Conservation (phyloP, 2,888 invertebrate genomes). For the Axea sp. region DNA sequence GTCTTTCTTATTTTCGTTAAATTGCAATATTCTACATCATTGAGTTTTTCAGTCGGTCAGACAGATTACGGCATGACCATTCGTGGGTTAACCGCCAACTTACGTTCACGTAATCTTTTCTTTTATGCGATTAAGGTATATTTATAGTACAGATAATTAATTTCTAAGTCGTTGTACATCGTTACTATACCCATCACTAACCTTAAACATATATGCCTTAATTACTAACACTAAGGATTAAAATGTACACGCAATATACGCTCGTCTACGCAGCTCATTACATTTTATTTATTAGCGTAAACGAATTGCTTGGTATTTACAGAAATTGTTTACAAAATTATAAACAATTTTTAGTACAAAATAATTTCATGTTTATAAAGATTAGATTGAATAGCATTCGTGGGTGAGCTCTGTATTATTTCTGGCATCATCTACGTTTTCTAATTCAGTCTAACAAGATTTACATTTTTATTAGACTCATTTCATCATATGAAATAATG, state of each 20-base stretch:
- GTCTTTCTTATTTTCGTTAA: no score
- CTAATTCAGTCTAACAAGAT: conserved; percentile 43
- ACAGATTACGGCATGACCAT: conserved; percentile 11
- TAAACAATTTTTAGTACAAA: conserved; percentile 76
- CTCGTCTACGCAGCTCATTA: conserved; percentile 43
- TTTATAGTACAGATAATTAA: conserved; percentile 72
- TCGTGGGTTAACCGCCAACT: conserved; percentile 16
- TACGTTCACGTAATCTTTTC: conserved; percentile 62
- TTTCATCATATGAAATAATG: conserved; percentile 33
- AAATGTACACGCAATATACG: conserved; percentile 66
- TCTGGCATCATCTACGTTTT: conserved; percentile 25
- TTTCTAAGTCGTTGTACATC: conserved; percentile 78
- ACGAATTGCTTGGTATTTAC: conserved; percentile 71
- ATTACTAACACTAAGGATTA: conserved; percentile 65
- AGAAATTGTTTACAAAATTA: conserved; percentile 77
- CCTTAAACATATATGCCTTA: conserved; percentile 43
- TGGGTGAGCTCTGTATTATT: conserved; percentile 54
- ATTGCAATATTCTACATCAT: no score
- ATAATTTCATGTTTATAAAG: conserved; percentile 75
- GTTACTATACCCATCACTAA: conserved; percentile 69
- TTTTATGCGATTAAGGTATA: conserved; percentile 67
- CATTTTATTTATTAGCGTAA: conserved; percentile 45
- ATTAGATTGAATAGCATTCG: conserved; percentile 72
- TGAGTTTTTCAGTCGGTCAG: neutral
- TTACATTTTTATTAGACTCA: conserved; percentile 32